Base-by-base conservation (phyloP, 2,113 vertebrate species). In the Seriola quinqueradiata region DNA sequence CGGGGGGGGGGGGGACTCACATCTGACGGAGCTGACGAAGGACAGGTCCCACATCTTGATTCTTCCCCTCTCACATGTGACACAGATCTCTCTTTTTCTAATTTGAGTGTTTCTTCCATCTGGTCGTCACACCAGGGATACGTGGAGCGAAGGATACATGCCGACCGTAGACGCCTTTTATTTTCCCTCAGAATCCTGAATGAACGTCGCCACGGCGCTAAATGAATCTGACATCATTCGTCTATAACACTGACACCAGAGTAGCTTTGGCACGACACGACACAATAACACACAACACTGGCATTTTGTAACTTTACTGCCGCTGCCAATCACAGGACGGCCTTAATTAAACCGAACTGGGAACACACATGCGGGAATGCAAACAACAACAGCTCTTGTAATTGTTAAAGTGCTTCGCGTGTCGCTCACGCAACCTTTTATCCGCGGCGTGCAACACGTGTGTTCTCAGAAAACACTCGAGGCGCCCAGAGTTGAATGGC, bases 61-160 rank as follows among this genome's bases (percentile, higher is more conserved):
- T 66, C 16, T 58, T 68, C 60, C 28, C 28, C 19, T 23, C 36
- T 86, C 87, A 78, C 59, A 65, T 75, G 58, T 68, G 69, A 58
- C 44, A 64, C 70, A 75, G 21, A 77, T 42, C 54, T 66, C 50
- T 42, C 5, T 34, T 28, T 66, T 61, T 75, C 54, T 42, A 57
- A 70, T 77, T 28, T 57, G 9, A 70, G 59, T 21, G 16, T 12
- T 50, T 2, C 28, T 36, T 40, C n/a, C 67, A 83, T 86, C 59
- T 70, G 69, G 69, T 63, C 17, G 48, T 23, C 59, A 78, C 32
- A 34, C 36, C n/a, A 38, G 21, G 60, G 1, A 59, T 36, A 44
- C 21, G 57, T n/a, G 19, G 21, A 13, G 42, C 21, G n/a, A 34
- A 58, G 55, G 17, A 79, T 8, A 70, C 1, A 52, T n/a, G 9